Conservation (phyloP, 2,888 invertebrate species). For the Ophioninae sp. region DNA sequence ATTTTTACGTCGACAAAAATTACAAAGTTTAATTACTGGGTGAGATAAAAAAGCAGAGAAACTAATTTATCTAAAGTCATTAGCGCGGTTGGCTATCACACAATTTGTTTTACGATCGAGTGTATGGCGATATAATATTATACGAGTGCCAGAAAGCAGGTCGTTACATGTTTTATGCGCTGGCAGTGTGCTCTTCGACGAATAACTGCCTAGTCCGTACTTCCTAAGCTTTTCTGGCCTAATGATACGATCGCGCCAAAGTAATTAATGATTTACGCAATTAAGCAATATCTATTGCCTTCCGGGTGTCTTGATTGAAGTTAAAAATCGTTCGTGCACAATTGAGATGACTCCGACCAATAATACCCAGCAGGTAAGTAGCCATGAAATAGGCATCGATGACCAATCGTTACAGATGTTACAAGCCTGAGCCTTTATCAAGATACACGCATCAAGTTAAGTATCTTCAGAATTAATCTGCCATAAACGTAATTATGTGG, state of each 20-base stretch:
- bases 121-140: slow-evolving; percentile 8
- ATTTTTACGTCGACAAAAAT: neutral
- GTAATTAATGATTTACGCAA: neutral
- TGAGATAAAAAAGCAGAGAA: neutral
- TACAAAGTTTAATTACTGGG: neutral
- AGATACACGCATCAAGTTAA: neutral
- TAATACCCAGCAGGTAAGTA: neutral
- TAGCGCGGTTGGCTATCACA: slow-evolving; percentile 6
- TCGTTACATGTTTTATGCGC: slow-evolving; percentile 7
- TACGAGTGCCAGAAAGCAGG: slow-evolving; percentile 7
- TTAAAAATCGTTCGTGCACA: neutral
- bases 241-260: neutral
- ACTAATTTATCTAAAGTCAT: slow-evolving; percentile 6
- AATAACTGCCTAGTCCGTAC: slow-evolving; percentile 9
- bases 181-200: neutral
- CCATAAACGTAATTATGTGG: neutral
- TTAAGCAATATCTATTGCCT: neutral
- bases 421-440: neutral
- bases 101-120: slow-evolving; percentile 8
- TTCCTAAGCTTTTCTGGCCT: neutral
- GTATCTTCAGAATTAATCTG: too few species aligned
- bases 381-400: too few species aligned
- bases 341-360: neutral
- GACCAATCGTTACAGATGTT: neutral
- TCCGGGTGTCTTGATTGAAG: neutral